Evolutionary conservation across 2,888 invertebrate genomes (phyloP).

Genomic region (Laspeyria flexula): DNA sequence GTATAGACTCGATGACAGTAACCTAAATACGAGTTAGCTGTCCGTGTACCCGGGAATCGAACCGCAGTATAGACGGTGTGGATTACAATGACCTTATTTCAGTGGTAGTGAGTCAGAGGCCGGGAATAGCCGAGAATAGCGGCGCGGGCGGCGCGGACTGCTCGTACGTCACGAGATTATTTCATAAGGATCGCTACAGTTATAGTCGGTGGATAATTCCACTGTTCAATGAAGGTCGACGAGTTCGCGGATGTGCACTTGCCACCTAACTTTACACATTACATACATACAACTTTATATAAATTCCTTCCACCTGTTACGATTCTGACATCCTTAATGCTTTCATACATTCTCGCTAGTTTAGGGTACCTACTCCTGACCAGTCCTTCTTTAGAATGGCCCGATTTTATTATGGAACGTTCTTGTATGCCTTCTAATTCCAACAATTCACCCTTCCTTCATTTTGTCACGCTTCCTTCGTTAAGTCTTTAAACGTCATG

Average conservation of each 20-base stretch:
- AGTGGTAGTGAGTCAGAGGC: constrained; percentile 55
- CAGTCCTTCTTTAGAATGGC: no score
- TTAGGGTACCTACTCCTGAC: no score
- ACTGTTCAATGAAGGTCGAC: constrained; percentile 25
- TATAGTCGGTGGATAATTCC: constrained; percentile 7
- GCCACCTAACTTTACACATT: neutral
- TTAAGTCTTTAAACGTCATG: no score
- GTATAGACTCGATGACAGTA: neutral
- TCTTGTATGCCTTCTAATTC: no score
- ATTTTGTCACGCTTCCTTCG: no score
- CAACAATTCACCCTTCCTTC: no score
- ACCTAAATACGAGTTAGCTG: constrained; percentile 1
- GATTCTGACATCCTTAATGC: no score
- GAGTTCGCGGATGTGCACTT: constrained; percentile 4
- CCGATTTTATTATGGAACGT: no score
- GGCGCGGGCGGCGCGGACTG: constrained; percentile 27
- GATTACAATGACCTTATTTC: constrained; percentile 69
- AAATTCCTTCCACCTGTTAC: no score
- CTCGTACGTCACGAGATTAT: constrained; percentile 30
- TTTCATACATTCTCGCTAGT: no score
- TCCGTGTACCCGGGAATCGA: constrained; percentile 35
- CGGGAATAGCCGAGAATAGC: constrained; percentile 43
- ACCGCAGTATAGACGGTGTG: constrained; percentile 53
- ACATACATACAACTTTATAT: no score
- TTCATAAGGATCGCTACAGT: constrained; percentile 9